phyloP scores from a whole-genome alignment of 2,888 invertebrate genomes.

The Holacanthella duospinosa region DNA sequence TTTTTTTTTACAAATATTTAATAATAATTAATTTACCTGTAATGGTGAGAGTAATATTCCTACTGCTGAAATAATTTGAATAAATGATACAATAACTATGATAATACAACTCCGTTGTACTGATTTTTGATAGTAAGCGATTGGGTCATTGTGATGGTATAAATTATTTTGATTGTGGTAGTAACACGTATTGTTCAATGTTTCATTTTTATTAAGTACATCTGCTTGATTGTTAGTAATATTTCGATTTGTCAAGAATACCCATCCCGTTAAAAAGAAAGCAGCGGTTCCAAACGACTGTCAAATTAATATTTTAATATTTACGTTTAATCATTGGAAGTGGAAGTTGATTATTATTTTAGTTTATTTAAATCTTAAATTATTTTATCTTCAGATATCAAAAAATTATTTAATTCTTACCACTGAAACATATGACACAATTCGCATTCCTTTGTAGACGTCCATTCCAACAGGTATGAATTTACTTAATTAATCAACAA shows the following conservation, averaged over 20 bases:
- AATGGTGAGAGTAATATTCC: neutral
- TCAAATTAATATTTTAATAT: neutral
- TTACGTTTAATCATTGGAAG: neutral
- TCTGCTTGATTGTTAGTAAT: neutral
- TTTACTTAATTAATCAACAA: no score
- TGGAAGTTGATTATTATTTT: neutral
- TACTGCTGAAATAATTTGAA: neutral
- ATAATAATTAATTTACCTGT: neutral
- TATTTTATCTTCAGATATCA: no score
- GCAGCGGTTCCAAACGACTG: neutral
- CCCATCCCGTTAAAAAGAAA: neutral
- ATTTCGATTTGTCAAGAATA: neutral
- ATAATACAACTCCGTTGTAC: neutral
- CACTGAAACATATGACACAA: neutral
- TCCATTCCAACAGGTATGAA: no score
- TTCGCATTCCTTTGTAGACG: neutral
- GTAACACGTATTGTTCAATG: neutral
- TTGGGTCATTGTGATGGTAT: neutral
- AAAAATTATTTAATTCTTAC: no score
- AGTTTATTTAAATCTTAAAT: no score
- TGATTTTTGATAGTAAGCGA: neutral
- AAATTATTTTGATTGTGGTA: neutral
- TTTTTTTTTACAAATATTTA: no score
- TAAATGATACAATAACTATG: neutral
- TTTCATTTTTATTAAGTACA: neutral